These are phyloP conservation scores for Aphidius ervi DNA, from an alignment of 1,140 invertebrate genomes.

Conservation along the genomic window DNA sequence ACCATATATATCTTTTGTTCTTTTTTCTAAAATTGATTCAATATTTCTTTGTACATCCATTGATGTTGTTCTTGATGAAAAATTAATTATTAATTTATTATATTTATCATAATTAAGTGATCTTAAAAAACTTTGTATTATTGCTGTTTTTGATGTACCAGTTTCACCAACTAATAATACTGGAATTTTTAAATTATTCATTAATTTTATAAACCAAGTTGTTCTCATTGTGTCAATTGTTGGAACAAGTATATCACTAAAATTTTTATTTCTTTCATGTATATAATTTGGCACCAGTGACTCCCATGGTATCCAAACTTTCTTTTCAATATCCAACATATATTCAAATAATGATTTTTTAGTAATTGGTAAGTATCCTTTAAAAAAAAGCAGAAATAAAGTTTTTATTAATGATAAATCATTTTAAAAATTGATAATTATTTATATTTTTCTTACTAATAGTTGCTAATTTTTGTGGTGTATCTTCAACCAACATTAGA, in stretches of 20 bases:
- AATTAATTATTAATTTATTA: conserved; percentile 82
- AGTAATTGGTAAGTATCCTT: conserved; percentile 65
- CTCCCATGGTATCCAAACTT: conserved; percentile 82
- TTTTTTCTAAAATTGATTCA: conserved; percentile 81
- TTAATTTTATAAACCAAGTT: conserved; percentile 72
- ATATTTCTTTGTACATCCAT: conserved; percentile 83
- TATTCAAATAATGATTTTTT: conserved; percentile 77
- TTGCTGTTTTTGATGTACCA: conserved; percentile 87
- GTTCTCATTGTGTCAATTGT: conserved; percentile 80
- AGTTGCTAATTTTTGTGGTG: conserved; percentile 59
- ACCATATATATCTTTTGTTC: conserved; percentile 84
- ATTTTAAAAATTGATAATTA: not conserved
- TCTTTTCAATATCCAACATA: conserved; percentile 65
- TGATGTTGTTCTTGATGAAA: conserved; percentile 84
- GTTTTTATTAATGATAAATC: conserved; percentile 9
- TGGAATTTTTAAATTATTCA: conserved; percentile 74
- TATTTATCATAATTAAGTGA: conserved; percentile 65
- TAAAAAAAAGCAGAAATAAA: conserved; percentile 5
- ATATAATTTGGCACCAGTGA: conserved; percentile 70
- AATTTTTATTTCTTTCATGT: conserved; percentile 67
- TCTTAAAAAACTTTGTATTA: conserved; percentile 75
- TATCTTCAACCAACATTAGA: conserved; percentile 65
- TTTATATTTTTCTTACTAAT: conserved; percentile 50
- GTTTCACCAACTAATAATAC: conserved; percentile 83
- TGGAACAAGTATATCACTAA: conserved; percentile 82